A percentile compares a stretch with the other conserved stretches of the same genome.
Conservation (phyloP, 2,797 vertebrate species). For the Adrianichthys oophorus region DNA sequence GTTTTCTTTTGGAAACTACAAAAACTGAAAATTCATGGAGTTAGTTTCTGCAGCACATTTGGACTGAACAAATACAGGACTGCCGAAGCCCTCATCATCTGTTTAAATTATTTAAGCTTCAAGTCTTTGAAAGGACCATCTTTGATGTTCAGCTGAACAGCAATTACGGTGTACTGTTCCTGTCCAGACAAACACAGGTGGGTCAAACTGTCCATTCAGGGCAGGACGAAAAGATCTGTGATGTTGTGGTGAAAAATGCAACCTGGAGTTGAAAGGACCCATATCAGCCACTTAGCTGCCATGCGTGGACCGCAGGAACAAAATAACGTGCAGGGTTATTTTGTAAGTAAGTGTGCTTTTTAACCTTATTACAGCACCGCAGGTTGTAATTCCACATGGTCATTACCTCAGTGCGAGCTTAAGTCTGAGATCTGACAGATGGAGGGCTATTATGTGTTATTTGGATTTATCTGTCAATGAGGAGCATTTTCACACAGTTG, state of each 20-base stretch:
- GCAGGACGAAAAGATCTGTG: slow-evolving; percentile 21
- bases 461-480: slow-evolving; percentile 33
- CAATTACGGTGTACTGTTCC: slow-evolving; percentile 17
- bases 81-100: too few relatives aligned
- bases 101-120: background rate
- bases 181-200: slow-evolving; percentile 21
- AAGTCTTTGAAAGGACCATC: slow-evolving; percentile 41
- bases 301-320: slow-evolving; percentile 22
- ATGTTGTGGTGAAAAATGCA: slow-evolving; percentile 31
- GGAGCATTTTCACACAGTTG: slow-evolving; percentile 28
- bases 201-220: slow-evolving; percentile 43
- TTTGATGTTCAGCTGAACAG: slow-evolving; percentile 34
- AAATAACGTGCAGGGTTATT: slow-evolving; percentile 46
- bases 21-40: too few relatives aligned
- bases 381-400: slow-evolving; percentile 32
- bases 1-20: too few relatives aligned
- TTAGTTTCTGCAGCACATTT: too few relatives aligned
- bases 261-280: slow-evolving; percentile 41
- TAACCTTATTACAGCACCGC: slow-evolving; percentile 52
- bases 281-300: slow-evolving; percentile 55
- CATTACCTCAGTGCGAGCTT: slow-evolving; percentile 42
- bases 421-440: slow-evolving; percentile 38
- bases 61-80: too few relatives aligned
- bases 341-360: slow-evolving; percentile 34
- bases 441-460: slow-evolving; percentile 52